phyloP scores from a whole-genome alignment of 2,797 vertebrate species.

The Labeo calbasu region DNA sequence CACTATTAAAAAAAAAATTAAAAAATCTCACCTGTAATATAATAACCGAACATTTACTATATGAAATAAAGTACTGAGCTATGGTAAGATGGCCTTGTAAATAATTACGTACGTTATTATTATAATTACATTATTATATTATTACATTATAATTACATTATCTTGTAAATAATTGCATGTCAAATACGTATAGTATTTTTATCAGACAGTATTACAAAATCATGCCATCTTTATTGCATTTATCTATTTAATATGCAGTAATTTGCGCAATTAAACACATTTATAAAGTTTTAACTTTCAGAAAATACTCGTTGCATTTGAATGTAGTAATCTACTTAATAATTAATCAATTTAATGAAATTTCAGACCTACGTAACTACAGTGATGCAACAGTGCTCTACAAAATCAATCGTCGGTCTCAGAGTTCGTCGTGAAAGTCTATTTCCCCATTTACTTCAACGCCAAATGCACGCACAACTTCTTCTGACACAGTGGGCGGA shows the following conservation, averaged over 20 bases:
- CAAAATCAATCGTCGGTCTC: neutral
- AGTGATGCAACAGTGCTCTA: neutral
- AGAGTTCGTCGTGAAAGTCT: neutral
- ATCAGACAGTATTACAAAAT: neutral
- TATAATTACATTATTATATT: neutral
- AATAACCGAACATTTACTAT: neutral
- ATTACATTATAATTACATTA: neutral
- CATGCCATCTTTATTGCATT: neutral
- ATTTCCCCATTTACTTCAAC: neutral
- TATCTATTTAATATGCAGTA: neutral
- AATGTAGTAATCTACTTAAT: neutral
- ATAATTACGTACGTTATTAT: neutral
- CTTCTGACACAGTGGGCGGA: conserved; percentile 42
- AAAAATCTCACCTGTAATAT: neutral
- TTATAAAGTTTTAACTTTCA: neutral
- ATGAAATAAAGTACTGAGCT: neutral
- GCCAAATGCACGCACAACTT: neutral
- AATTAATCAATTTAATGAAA: neutral
- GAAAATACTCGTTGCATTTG: neutral
- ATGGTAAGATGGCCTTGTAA: neutral
- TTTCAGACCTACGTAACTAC: neutral
- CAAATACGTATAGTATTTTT: neutral
- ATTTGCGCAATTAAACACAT: neutral
- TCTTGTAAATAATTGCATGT: neutral
- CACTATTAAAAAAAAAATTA: neutral